Base-by-base conservation (phyloP, 37 sponge, comb jelly and placozoan genomes). In the Aplysina aerophoba region DNA sequence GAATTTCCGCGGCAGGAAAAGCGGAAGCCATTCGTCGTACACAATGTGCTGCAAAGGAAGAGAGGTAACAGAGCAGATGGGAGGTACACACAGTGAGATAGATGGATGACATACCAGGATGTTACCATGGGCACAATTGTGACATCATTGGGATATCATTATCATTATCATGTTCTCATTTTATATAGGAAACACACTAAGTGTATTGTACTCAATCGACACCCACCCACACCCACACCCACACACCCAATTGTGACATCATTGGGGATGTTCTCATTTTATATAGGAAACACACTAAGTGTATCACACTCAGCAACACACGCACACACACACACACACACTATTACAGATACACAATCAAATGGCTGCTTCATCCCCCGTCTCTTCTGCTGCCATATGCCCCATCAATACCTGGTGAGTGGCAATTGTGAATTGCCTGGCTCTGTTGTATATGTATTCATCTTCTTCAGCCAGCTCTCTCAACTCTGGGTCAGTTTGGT, bases 371-470 rank as follows among this genome's bases (percentile, higher is more conserved):
- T n/a, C n/a, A n/a, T n/a, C n/a, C n/a, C n/a, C n/a, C n/a, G n/a
- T n/a, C n/a, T n/a, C n/a, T n/a, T n/a, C n/a, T n/a, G n/a, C n/a
- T n/a, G n/a, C n/a, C n/a, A n/a, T n/a, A n/a, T n/a, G n/a, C n/a
- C n/a, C n/a, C n/a, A n/a, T n/a, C n/a, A 33, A 12, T 55, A 86
- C 90, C 90, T 97, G 98, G 80, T 94, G 86, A 64, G 90, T 91
- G 67, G 98, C 98, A 54, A 96, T 98, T 63, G 93, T 96, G 89
- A 95, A 92, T 60, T 89, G 93, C 38, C 98, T 82, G 31, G 96
- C 96, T 55, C 93, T 80, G 57, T 98, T 96, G 87, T 94, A 98
- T 6, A 98, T 38, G 89, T 84, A 89, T 79, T 98, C 96, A 73
- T 98, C 98, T 66, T 84, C 75, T 44, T 71, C 73, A 2, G 44